phyloP scores from a whole-genome alignment of 2,888 invertebrate genomes.

The Spodoptera picta region DNA sequence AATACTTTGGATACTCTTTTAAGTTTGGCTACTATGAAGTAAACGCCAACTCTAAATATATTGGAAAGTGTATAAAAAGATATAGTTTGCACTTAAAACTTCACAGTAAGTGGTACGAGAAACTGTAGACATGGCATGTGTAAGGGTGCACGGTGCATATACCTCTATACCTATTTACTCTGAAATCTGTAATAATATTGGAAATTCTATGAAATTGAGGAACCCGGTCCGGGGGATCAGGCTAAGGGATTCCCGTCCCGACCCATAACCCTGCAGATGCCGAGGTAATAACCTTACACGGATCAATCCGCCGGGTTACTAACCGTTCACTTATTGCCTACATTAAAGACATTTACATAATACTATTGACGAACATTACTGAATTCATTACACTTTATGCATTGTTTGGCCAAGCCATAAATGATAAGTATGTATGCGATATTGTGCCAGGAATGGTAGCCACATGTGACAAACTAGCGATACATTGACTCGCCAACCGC shows the following conservation, averaged over 20 bases:
- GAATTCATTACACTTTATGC: conserved; percentile 30
- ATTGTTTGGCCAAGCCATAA: conserved; percentile 51
- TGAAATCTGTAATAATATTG: conserved; percentile 66
- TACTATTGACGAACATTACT: conserved; percentile 23
- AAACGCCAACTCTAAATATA: not conserved
- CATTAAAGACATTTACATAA: conserved; percentile 37
- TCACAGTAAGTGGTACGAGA: not conserved
- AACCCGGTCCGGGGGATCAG: conserved; percentile 59
- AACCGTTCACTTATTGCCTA: conserved; percentile 58
- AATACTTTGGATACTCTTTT: conserved; percentile 21
- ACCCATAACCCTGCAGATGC: conserved; percentile 68
- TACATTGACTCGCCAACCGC: conserved; percentile 75
- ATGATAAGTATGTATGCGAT: conserved; percentile 53
- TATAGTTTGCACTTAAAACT: too few species aligned
- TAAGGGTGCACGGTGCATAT: not conserved
- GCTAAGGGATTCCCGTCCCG: conserved; percentile 68
- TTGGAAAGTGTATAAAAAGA: too few species aligned
- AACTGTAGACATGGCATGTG: not conserved
- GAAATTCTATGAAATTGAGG: conserved; percentile 68
- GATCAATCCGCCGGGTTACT: conserved; percentile 64
- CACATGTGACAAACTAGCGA: conserved; percentile 80
- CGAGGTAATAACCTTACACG: conserved; percentile 68
- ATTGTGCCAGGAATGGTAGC: conserved; percentile 76
- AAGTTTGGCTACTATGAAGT: conserved; percentile 5
- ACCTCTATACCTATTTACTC: conserved; percentile 1